Base-by-base conservation (phyloP, 2,888 invertebrate species). In the Cancer borealis region DNA sequence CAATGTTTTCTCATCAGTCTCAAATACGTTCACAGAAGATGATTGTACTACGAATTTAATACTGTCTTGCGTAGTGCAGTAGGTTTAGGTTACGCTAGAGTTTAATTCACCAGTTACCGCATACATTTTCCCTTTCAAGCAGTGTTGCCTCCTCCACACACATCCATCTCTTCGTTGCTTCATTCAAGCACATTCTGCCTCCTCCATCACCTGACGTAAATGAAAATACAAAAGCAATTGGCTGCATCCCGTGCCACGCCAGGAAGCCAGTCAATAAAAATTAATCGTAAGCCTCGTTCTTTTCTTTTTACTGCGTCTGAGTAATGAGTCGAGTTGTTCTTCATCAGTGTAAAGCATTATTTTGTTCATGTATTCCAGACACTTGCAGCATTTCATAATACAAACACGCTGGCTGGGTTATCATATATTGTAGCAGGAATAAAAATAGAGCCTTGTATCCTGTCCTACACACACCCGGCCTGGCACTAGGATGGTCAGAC, bases 301-400 rank as follows among this genome's bases (percentile, higher is more conserved):
- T n/a, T 39, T 14, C 12, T 54, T 60, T 60, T 54, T 26, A 90
- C 60, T 10, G 12, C 60, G 90, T 90, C 60, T 90, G 49, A 30
- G 30, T 90, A 30, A 90, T 60, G 26, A 90, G 90, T 12, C 90
- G 39, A 10, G 26, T 10, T n/a, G n/a, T n/a, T 60, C 90, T 90
- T 60, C 90, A 90, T 26, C 39, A 49, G 0, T 4, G 17, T 60
- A 49, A 49, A 90, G 12, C 26, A 90, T 90, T 60, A 21, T 54
- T 30, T 30, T 39, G 30, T 60, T 60, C 54, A 90, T 10, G 54
- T 30, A 0, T 39, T 26, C 47, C 46, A 21, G 88, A 17, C 49
- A 46, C 26, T 46, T 46, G 47, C 6, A 54, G 54, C 17, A 17
- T 30, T 60, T 54, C 30, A 90, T 54, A 47, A 46, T 88, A 8